A percentile compares a stretch with the other conserved stretches of the same genome.
These are phyloP conservation scores for Calcarius lapponicus DNA, from an alignment of 2,797 vertebrate genomes.

Conservation along the genomic window DNA sequence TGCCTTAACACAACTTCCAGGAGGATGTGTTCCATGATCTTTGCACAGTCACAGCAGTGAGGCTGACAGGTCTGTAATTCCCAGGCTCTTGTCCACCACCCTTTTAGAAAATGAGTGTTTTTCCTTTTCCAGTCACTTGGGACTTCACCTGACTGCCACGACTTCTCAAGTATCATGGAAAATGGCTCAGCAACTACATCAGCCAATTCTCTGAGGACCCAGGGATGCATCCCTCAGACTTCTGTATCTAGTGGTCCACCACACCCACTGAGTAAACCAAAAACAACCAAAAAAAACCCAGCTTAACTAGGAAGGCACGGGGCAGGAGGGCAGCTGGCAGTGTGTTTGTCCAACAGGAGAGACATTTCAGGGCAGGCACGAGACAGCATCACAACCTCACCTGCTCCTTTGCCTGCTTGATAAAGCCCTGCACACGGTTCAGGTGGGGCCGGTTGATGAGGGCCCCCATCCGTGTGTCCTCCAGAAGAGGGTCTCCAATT, in stretches of 20 bases:
- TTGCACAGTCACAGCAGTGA: background rate
- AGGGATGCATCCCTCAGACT: background rate
- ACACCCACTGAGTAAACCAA: background rate
- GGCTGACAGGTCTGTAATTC: background rate
- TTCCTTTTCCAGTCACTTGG: background rate
- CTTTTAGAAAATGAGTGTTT: background rate
- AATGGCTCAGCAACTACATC: background rate
- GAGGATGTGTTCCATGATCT: background rate
- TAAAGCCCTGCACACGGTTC: constrained; percentile 88
- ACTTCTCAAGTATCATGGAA: background rate
- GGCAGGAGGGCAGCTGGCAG: background rate
- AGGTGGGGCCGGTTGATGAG: constrained; percentile 90
- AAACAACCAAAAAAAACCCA: background rate
- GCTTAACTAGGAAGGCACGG: background rate
- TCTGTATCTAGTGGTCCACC: background rate
- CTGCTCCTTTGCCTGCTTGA: constrained; percentile 88
- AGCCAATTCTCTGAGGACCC: background rate
- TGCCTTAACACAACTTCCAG: background rate
- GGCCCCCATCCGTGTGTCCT: constrained; percentile 91
- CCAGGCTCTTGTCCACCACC: background rate
- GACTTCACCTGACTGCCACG: background rate
- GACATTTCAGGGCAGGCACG: background rate
- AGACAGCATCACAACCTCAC: constrained; percentile 67
- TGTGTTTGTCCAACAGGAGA: background rate
- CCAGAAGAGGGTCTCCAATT: constrained; percentile 89